Conservation (phyloP, 2,113 vertebrate species). For the Grammomys surdaster region DNA sequence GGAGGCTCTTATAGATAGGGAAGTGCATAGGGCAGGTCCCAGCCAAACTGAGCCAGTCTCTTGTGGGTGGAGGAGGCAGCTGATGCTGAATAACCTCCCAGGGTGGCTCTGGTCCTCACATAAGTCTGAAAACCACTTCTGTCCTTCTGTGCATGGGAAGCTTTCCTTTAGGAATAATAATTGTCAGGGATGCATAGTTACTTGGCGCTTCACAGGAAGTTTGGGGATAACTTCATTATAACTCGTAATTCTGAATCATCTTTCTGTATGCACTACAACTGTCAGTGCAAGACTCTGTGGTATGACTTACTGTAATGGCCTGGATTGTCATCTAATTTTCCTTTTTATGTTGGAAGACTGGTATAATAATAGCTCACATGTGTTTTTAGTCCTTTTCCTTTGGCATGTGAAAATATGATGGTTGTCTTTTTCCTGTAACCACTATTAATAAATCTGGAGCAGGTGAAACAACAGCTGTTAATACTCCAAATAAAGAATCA, state of each 20-base stretch:
- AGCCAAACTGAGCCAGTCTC: conserved; percentile 50
- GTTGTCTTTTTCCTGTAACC: conserved; percentile 54
- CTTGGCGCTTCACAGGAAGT: conserved; percentile 26
- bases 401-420: conserved; percentile 64
- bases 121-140: background rate
- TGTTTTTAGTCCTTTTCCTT: conserved; percentile 36
- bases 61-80: background rate
- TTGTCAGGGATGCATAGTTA: conserved; percentile 16
- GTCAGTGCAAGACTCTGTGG: background rate
- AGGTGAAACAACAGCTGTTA: conserved; percentile 75
- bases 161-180: conserved; percentile 18
- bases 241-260: conserved; percentile 35
- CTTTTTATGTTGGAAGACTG: background rate
- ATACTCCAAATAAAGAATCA: conserved; percentile 75
- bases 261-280: conserved; percentile 5
- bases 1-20: background rate
- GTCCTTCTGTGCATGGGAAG: background rate
- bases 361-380: background rate
- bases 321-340: conserved; percentile 2
- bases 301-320: background rate
- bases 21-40: background rate
- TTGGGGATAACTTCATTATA: conserved; percentile 40
- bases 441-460: conserved; percentile 75
- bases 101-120: conserved; percentile 16
- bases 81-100: conserved; percentile 39